A percentile compares a stretch with the other conserved stretches of the same genome.
phyloP scores from a whole-genome alignment of 2,888 invertebrate species.

The Elegia similella region DNA sequence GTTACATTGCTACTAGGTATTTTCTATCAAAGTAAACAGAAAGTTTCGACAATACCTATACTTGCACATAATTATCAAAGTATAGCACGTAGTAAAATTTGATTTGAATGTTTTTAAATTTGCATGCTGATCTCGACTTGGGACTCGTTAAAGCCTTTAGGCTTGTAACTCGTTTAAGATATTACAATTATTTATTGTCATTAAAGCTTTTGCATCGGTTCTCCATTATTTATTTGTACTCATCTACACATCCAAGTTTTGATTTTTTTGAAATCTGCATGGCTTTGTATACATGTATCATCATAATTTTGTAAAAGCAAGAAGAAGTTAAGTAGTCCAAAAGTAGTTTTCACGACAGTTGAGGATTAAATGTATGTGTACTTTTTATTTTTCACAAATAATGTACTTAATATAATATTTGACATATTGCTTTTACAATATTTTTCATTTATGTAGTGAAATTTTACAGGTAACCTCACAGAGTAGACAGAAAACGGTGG shows the following conservation, averaged over 20 bases:
- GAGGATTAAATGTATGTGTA: too few relatives aligned
- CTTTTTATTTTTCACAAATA: too few relatives aligned
- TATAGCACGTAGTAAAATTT: constrained; percentile 29
- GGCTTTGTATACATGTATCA: neutral
- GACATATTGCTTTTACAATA: constrained; percentile 6
- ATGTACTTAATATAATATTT: neutral
- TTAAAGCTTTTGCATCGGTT: neutral
- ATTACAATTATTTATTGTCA: neutral
- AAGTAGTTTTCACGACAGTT: too few relatives aligned
- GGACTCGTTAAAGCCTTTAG: constrained; percentile 1
- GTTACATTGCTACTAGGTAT: constrained; percentile 42
- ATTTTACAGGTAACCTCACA: neutral
- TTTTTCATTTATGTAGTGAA: too few relatives aligned
- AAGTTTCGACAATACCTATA: constrained; percentile 9
- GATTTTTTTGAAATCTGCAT: neutral
- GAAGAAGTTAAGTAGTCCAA: too few relatives aligned
- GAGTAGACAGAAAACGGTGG: neutral
- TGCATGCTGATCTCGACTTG: constrained; percentile 33
- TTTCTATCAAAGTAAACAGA: constrained; percentile 19
- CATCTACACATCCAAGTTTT: neutral
- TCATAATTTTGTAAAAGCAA: constrained; percentile 38
- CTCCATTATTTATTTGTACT: neutral
- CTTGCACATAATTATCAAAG: constrained; percentile 32
- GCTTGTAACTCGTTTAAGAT: neutral
- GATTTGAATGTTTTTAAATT: constrained; percentile 30